Percentiles rank a stretch among this genome's conserved stretches.
Evolutionary conservation across 2,888 invertebrate species (phyloP).

Genomic region (Cerastis rubricosa): DNA sequence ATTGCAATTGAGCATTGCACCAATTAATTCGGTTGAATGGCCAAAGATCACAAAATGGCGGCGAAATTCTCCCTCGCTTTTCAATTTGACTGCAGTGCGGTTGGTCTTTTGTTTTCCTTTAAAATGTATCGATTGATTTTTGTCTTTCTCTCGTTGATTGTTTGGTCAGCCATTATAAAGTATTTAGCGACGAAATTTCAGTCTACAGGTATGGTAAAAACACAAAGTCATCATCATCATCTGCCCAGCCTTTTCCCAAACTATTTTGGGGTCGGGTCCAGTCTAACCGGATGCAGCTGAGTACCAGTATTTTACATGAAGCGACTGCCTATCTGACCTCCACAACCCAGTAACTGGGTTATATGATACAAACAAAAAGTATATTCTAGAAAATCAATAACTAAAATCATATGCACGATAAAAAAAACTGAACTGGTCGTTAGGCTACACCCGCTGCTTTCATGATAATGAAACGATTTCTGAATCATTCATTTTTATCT

Average conservation of each 20-base stretch:
- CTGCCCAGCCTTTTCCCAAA: no score
- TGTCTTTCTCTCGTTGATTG: neutral
- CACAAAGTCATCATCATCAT: no score
- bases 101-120: constrained; percentile 31
- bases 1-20: constrained; percentile 60
- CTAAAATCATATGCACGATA: neutral
- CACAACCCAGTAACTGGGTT: no score
- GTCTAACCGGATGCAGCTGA: no score
- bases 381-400: neutral
- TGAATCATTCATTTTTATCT: neutral
- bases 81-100: constrained; percentile 45
- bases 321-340: no score
- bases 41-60: constrained; percentile 56
- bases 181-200: neutral
- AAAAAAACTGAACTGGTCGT: neutral
- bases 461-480: no score
- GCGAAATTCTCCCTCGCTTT: constrained; percentile 39
- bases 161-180: neutral
- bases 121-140: constrained; percentile 17
- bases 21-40: constrained; percentile 62
- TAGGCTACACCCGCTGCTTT: no score
- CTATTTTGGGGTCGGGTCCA: no score
- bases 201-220: neutral
- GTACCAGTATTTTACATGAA: no score
- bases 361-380: no score